These are phyloP conservation scores for Chloropsis hardwickii DNA, from an alignment of 2,113 vertebrate genomes.

Conservation along the genomic window DNA sequence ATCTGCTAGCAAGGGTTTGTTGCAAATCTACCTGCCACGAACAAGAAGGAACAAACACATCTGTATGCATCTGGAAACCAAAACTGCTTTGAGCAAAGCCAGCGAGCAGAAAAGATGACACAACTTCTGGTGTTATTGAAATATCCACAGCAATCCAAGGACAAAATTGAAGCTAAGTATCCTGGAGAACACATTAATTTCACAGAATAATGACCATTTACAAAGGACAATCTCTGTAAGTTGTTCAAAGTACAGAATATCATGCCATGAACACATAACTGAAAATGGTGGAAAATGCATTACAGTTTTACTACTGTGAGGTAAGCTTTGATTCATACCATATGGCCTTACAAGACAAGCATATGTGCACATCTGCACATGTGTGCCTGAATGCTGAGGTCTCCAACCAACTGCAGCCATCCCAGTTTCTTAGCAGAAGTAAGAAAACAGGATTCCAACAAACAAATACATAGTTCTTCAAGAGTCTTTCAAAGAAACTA, in stretches of 20 bases:
- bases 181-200: neutral
- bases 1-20: neutral
- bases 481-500: neutral
- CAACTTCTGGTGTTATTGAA: neutral
- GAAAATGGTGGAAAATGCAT: slow-evolving; percentile 48
- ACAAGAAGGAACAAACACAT: slow-evolving; percentile 15
- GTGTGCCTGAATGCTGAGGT: neutral
- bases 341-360: neutral
- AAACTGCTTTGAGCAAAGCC: neutral
- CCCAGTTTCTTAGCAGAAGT: neutral
- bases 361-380: neutral
- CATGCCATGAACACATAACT: neutral
- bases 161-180: neutral
- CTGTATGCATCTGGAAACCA: neutral
- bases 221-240: neutral
- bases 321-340: slow-evolving; percentile 42
- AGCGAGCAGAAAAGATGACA: neutral
- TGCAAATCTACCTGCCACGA: neutral
- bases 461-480: neutral
- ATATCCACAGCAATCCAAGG: neutral
- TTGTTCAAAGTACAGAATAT: neutral
- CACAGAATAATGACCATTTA: neutral
- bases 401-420: neutral
- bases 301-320: slow-evolving; percentile 22
- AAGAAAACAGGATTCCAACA: neutral